phyloP scores from a whole-genome alignment of 2,797 vertebrate genomes.

The Hoplostethus atlanticus region DNA sequence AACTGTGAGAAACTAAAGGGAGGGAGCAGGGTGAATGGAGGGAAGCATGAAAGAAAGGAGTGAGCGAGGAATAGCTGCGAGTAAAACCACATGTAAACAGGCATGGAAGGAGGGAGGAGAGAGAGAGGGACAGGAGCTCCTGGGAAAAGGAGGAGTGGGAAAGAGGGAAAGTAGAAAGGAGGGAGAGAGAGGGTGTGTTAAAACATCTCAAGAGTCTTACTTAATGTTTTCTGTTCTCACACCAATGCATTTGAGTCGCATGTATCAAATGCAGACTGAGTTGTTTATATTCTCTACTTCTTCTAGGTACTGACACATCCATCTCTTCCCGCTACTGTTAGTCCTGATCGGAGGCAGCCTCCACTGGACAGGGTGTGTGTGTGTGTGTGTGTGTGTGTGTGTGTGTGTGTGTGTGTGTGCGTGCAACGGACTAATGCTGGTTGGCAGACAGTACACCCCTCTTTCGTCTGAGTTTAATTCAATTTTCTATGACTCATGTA shows the following conservation, averaged over 20 bases:
- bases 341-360: not conserved
- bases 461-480: slow-evolving; percentile 42
- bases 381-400: slow-evolving; percentile 8
- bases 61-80: slow-evolving; percentile 17
- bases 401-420: not conserved
- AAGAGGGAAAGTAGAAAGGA: not conserved
- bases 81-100: slow-evolving; percentile 22
- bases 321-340: not conserved
- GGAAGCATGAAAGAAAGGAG: slow-evolving; percentile 8
- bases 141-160: slow-evolving; percentile 20
- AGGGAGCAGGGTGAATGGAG: slow-evolving; percentile 8
- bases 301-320: slow-evolving; percentile 11
- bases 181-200: not conserved
- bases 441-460: slow-evolving; percentile 43
- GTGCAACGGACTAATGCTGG: slow-evolving; percentile 25
- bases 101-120: no score
- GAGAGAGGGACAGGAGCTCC: slow-evolving; percentile 6
- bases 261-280: slow-evolving; percentile 5
- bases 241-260: not conserved
- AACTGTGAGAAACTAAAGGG: slow-evolving; percentile 21
- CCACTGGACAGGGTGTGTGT: slow-evolving; percentile 33
- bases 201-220: slow-evolving; percentile 2
- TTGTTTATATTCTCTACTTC: slow-evolving; percentile 26
- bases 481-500: slow-evolving; percentile 60
- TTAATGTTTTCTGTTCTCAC: slow-evolving; percentile 1